These are phyloP conservation scores for Chroicocephalus ridibundus DNA, from an alignment of 2,113 vertebrate genomes.

Conservation along the genomic window DNA sequence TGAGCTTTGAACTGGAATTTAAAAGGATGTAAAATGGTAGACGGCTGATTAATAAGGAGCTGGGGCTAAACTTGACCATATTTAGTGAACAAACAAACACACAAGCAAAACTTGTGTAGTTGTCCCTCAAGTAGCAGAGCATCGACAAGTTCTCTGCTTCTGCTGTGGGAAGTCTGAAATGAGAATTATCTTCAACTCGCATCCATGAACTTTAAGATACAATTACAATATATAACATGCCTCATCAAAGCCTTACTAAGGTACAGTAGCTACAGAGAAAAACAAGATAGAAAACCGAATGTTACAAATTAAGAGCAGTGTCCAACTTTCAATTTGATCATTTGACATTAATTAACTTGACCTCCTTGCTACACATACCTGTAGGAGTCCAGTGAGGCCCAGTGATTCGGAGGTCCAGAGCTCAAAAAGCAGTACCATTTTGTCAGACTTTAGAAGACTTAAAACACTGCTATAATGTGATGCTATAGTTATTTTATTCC, in stretches of 20 bases:
- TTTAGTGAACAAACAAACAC: neutral
- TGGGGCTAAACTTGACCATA: neutral
- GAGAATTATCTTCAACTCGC: neutral
- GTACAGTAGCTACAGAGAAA: neutral
- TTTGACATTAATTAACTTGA: neutral
- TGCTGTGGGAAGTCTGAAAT: neutral
- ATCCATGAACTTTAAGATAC: neutral
- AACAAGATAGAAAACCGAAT: neutral
- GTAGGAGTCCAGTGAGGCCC: neutral
- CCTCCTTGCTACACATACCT: rapidly evolving
- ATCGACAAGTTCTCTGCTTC: neutral
- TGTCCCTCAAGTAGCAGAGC: neutral
- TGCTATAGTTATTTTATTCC: neutral
- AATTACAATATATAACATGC: neutral
- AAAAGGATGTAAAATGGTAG: neutral
- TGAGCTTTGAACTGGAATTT: neutral
- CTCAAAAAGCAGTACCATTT: neutral
- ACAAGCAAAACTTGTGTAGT: neutral
- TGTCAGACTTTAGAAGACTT: neutral
- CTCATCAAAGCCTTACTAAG: neutral
- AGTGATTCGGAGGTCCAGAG: neutral
- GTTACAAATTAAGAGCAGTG: neutral
- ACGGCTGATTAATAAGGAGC: neutral
- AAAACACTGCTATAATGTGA: neutral
- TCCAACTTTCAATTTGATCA: neutral